Conservation (phyloP, 1,140 invertebrate genomes). For the Pantala flavescens region DNA sequence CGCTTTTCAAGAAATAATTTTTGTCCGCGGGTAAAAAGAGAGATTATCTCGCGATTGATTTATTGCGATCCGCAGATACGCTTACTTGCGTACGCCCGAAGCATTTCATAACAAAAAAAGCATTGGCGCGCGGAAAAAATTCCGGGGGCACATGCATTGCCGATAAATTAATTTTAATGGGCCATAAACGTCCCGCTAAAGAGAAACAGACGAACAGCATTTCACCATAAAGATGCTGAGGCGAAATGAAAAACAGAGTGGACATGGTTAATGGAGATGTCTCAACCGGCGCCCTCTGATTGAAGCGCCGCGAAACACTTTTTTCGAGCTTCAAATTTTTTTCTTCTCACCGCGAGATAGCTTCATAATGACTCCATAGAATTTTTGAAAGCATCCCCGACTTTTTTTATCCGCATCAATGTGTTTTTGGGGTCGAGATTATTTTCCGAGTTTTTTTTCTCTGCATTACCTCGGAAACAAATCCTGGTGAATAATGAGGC, state of each 20-base stretch:
- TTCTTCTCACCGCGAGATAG: background rate
- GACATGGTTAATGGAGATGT: background rate
- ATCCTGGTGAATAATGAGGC: too few relatives aligned
- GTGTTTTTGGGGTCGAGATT: too few relatives aligned
- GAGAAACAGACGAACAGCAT: constrained; percentile 1
- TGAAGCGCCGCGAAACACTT: background rate
- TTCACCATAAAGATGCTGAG: background rate
- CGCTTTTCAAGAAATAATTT: too few relatives aligned
- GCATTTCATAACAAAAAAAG: too few relatives aligned
- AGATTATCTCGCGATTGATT: too few relatives aligned
- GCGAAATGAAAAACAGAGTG: constrained; percentile 1
- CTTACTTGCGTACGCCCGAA: too few relatives aligned
- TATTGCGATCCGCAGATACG: too few relatives aligned
- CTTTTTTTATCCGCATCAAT: too few relatives aligned
- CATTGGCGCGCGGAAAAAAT: background rate
- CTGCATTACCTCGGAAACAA: too few relatives aligned
- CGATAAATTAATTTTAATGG: constrained; percentile 10
- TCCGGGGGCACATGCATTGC: background rate
- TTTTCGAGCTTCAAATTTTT: background rate
- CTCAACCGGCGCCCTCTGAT: background rate
- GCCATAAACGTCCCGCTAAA: background rate
- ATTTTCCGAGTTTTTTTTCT: too few relatives aligned
- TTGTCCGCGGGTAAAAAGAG: too few relatives aligned
- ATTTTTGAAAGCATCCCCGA: too few relatives aligned
- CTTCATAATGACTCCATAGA: background rate